phyloP scores from a whole-genome alignment of 2,888 invertebrate species.

The Prenolepis imparis region DNA sequence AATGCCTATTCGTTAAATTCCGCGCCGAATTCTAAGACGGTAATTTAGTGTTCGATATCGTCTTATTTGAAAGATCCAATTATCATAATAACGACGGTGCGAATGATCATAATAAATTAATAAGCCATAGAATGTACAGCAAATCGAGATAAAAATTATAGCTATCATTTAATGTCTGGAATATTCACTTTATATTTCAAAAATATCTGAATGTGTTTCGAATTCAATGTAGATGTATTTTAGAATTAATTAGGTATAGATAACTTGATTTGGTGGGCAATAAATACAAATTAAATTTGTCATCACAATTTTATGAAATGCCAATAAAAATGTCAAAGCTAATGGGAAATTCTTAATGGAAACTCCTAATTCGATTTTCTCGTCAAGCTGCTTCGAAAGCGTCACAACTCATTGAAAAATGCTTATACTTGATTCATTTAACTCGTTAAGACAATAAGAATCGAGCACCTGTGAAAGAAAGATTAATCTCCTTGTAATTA shows the following conservation, averaged over 20 bases:
- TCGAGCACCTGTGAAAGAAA: conserved; percentile 72
- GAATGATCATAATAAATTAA: conserved; percentile 28
- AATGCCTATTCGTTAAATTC: background rate
- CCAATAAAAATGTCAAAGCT: conserved; percentile 33
- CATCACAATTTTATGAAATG: conserved; percentile 14
- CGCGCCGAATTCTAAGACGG: conserved; percentile 1
- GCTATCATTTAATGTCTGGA: background rate
- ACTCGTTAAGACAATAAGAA: conserved; percentile 74
- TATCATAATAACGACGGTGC: background rate
- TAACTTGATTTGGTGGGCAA: conserved; percentile 2
- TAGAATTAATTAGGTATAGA: conserved; percentile 23
- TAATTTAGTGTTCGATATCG: background rate
- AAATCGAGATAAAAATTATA: background rate
- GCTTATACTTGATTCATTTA: conserved; percentile 68
- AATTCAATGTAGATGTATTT: background rate
- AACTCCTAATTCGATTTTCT: conserved; percentile 54
- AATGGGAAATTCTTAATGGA: conserved; percentile 28
- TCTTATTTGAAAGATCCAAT: background rate
- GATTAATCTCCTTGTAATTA: conserved; percentile 79
- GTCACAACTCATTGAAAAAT: conserved; percentile 39
- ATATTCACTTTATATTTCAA: background rate
- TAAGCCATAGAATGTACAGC: background rate
- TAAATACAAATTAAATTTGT: conserved; percentile 22
- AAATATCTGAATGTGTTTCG: background rate
- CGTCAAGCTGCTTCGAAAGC: conserved; percentile 48